phyloP scores from a whole-genome alignment of 1,140 invertebrate species.

The Cepaea nemoralis region DNA sequence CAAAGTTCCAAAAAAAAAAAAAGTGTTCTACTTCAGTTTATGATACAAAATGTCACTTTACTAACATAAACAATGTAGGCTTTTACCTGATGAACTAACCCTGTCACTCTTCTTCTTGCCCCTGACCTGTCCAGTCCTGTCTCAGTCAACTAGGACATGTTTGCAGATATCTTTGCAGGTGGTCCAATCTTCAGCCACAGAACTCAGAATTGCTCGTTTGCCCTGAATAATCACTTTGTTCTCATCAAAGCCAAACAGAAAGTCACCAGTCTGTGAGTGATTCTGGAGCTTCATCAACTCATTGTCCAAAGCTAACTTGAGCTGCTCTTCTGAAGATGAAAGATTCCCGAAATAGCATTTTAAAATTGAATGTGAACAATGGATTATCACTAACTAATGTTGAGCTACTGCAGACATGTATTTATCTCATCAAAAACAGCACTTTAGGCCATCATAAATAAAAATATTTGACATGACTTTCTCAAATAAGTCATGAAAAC shows the following conservation, averaged over 20 bases:
- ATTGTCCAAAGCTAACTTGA: slow-evolving; percentile 16
- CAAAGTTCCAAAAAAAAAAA: too few species aligned
- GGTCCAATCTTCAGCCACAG: not conserved
- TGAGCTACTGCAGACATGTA: too few species aligned
- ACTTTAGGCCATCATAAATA: too few species aligned
- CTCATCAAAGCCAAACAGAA: slow-evolving; percentile 29
- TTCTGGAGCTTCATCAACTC: slow-evolving; percentile 30
- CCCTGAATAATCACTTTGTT: slow-evolving; percentile 23
- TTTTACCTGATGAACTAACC: not conserved
- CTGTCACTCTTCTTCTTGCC: not conserved
- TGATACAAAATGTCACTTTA: too few species aligned
- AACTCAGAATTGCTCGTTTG: not conserved
- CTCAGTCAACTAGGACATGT: not conserved
- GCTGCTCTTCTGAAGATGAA: slow-evolving; percentile 18
- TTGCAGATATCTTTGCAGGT: slow-evolving; percentile 23
- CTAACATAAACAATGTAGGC: too few species aligned
- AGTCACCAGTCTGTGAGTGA: not conserved
- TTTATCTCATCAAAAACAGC: too few species aligned
- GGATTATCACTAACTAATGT: too few species aligned
- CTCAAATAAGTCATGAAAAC: too few species aligned
- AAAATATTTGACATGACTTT: too few species aligned
- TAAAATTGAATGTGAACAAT: too few species aligned
- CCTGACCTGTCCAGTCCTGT: not conserved
- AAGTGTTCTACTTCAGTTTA: too few species aligned
- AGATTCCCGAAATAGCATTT: not conserved